Conservation (phyloP, 2,888 invertebrate genomes). For the Drosophila phalerata region DNA sequence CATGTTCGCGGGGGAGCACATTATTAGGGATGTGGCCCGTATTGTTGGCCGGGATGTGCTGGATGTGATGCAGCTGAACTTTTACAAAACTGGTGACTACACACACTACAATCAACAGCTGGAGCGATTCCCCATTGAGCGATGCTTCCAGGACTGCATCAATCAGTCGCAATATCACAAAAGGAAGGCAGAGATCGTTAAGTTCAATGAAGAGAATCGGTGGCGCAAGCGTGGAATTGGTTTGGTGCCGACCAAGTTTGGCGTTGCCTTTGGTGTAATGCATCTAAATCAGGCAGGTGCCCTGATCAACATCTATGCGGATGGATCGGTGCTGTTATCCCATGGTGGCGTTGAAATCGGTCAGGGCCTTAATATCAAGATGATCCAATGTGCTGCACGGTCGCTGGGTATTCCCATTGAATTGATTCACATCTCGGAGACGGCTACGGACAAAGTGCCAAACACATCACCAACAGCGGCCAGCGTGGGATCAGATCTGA, state of each 20-base stretch:
- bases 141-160: slow-evolving; percentile 93
- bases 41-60: slow-evolving; percentile 88
- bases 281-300: slow-evolving; percentile 95
- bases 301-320: slow-evolving; percentile 93
- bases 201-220: slow-evolving; percentile 92
- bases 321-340: slow-evolving; percentile 94
- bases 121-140: slow-evolving; percentile 89
- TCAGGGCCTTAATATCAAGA: slow-evolving; percentile 98
- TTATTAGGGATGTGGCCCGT: slow-evolving; percentile 91
- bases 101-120: slow-evolving; percentile 93
- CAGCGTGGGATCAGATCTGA: slow-evolving; percentile 94
- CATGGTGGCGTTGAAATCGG: slow-evolving; percentile 99
- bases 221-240: slow-evolving; percentile 95
- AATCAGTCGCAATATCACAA: slow-evolving; percentile 88
- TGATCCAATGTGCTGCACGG: slow-evolving; percentile 95
- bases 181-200: slow-evolving; percentile 87
- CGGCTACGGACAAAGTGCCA: slow-evolving; percentile 95
- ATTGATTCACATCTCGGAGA: slow-evolving; percentile 93
- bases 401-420: slow-evolving; percentile 89
- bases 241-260: slow-evolving; percentile 93
- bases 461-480: slow-evolving; percentile 96
- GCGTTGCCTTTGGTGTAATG: slow-evolving; percentile 92
- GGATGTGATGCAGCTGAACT: slow-evolving; percentile 90
- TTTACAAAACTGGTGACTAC: slow-evolving; percentile 91
- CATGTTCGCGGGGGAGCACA: slow-evolving; percentile 93